Evolutionary conservation across 2,888 invertebrate genomes (phyloP), one percentile per base, ranked within the genome.

Genomic region (Iphiclides podalirius): DNA sequence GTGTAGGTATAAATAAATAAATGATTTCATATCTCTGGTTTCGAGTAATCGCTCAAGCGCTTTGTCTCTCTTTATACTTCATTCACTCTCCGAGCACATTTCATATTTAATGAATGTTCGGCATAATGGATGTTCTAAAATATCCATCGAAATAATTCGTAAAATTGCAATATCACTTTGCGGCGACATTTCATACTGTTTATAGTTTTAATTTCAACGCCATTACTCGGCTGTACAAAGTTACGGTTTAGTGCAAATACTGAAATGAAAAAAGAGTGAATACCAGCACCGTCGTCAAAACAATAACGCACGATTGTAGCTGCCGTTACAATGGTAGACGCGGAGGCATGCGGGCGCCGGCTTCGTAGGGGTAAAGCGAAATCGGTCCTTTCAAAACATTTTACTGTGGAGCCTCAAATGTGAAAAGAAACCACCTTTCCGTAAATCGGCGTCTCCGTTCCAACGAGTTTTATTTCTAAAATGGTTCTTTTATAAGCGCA

Each of bases 321-420:
- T 78, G 77, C 74, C 76, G 67, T 72, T 70, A 86, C 84, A 87
- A 88, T 85, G 65, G 75, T 61, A 69, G 64, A 59, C 59, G 72
- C 53, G 54, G 76, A 80, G 77, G 78, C 74, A 78, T 79, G 82
- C 79, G 79, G 78, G 78, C 59, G 61, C 64, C 67, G 72, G 72
- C 73, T n/a, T n/a, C n/a, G n/a, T n/a, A n/a, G n/a, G n/a, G n/a
- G 82, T 70, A 79, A 79, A 81, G 84, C 80, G 80, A 82, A 85
- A 86, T 83, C 85, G 83, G 81, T 83, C 82, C 87, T 83, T 86
- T 85, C 85, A 86, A 85, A 86, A 86, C 83, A 84, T 85, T 87
- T 82, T 77, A 76, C 80, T 72, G 75, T 61, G 67, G 66, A 75
- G 75, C 37, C 20, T 33, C n/a, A 20, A 38, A 43, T 33, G 23